A percentile compares a stretch with the other conserved stretches of the same genome.
Evolutionary conservation across 2,888 invertebrate species (phyloP).

Genomic region (Lysandra coridon): DNA sequence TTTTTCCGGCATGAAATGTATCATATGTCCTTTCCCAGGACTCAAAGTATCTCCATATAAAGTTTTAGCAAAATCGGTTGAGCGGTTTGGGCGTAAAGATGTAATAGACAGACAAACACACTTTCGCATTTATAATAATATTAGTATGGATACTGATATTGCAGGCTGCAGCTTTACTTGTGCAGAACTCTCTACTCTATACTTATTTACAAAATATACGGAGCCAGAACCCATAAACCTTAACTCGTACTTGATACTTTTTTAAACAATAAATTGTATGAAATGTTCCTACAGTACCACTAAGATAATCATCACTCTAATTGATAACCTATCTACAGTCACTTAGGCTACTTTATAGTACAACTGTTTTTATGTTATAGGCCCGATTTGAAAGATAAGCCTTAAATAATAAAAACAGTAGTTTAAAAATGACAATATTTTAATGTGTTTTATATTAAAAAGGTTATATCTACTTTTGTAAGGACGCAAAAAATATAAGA

Average conservation of each 20-base stretch:
- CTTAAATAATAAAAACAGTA: background rate
- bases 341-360: background rate
- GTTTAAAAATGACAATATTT: background rate
- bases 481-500: too few relatives aligned
- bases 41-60: too few relatives aligned
- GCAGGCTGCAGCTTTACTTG: too few relatives aligned
- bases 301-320: background rate
- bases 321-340: slow-evolving; percentile 21
- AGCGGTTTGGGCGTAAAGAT: too few relatives aligned
- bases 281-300: background rate
- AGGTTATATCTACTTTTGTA: too few relatives aligned
- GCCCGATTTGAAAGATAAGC: background rate
- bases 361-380: background rate
- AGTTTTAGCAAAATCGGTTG: too few relatives aligned
- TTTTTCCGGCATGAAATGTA: too few relatives aligned
- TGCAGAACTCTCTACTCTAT: too few relatives aligned
- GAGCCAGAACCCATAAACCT: background rate
- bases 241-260: background rate
- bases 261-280: background rate
- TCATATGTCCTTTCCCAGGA: too few relatives aligned
- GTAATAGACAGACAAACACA: too few relatives aligned
- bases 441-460: background rate
- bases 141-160: too few relatives aligned
- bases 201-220: background rate
- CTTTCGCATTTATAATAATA: too few relatives aligned